Base-by-base conservation (phyloP, 2,797 vertebrate genomes). In the Pteronotus mesoamericanus region DNA sequence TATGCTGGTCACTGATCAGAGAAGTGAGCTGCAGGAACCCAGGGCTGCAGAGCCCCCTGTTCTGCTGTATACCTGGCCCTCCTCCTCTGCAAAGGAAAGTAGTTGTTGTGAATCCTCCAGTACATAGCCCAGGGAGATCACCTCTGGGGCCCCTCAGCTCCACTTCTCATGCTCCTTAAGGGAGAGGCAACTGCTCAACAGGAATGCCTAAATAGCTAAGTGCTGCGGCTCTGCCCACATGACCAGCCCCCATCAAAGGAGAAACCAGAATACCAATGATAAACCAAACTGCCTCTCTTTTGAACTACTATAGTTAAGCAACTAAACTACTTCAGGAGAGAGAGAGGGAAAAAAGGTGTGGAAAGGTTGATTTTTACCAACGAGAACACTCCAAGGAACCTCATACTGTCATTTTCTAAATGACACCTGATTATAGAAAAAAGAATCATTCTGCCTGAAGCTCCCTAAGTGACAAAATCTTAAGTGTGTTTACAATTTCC, bases 331-430 rank as follows among this genome's bases (percentile, higher is more conserved):
- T 80, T 32, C 9, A 71, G 22, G 10, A 82, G 22, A 19, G 24
- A 90, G 57, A 78, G 44, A 48, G 21, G 9, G 16, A 64, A 19
- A 32, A 69, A 39, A 75, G 5, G 55, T 5, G 39, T 59, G 39
- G 39, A 53, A 39, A 44, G 48, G 10, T 42, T 69, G 83, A 89
- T 83, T 57, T 88, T 71, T 82, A 86, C 32, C 53, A 86, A 66
- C 59, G 44, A 87, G 72, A 95, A 92, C 91, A 91, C 39, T 83
- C 69, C 9, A 89, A 95, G 78, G 46, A 92, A 91, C 82, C 95
- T 95, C 88, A 90, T 87, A 93, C 72, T 96, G 94, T 92, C 87
- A 94, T 94, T 97, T 98, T 96, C 95, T 95, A 97, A 95, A 95
- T 93, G 57, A 92, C 66, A 94, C 77, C 96, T 95, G 90, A 90